Base-by-base conservation (phyloP, 2,888 invertebrate species). In the Isotomurus palustris region DNA sequence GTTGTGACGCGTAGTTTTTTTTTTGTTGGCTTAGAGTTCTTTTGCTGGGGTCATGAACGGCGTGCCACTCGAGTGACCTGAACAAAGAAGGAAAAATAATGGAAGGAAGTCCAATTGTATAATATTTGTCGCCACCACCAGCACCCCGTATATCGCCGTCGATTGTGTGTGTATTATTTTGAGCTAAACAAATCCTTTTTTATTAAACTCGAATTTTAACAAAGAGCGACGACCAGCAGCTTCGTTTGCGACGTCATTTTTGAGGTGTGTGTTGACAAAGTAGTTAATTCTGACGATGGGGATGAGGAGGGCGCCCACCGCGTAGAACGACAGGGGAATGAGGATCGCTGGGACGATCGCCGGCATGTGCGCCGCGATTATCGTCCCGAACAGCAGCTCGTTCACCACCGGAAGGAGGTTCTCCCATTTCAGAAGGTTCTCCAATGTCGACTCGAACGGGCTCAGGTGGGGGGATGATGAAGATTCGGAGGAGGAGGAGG, bases 241-340 rank as follows among this genome's bases (percentile, higher is more conserved):
- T n/a, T n/a, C n/a, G n/a, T n/a, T n/a, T n/a, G n/a, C n/a, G n/a
- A 48, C 56, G n/a, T 59, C 52, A 27, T 59, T 56, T 52, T 56
- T 56, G 21, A 50, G 38, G 25, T 38, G n/a, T 19, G 59, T 58
- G 21, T 54, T 65, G 8, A 65, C 40, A 28, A 56, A 65, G 21
- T 62, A 62, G 47, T 65, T 65, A 1, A 60, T 36, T 38, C 64
- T 48, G 2, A 65, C 64, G 32, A 65, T 56, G 10, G 64, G 64
- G 14, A 65, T 65, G 17, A 65, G 54, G 2, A 62, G 21, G 10
- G 48, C 27, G 12, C 64, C 64, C 6, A 62, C 64, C 1, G 35
- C 45, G 19, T 51, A 65, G 24, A 57, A 62, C 5, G 56, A 40
- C 1, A 62, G 32, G n/a, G 64, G 64, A n/a, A 65, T 58, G 0